A percentile compares a stretch with the other conserved stretches of the same genome.
Conservation (phyloP, 2,113 vertebrate species). For the Bubalus kerabau region DNA sequence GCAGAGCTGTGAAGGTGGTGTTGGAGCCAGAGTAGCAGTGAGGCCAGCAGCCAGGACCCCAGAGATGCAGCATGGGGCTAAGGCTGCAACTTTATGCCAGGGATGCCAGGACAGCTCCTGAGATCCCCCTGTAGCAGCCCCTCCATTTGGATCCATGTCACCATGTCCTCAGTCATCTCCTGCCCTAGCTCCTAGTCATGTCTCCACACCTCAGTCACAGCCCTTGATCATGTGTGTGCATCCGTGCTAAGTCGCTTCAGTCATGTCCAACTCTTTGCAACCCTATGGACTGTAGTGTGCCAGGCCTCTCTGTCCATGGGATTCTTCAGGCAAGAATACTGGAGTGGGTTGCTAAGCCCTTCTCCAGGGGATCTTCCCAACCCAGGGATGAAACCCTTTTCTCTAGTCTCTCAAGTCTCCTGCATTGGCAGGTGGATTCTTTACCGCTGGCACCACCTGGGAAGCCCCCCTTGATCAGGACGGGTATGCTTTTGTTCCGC, state of each 20-base stretch:
- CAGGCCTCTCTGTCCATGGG: background rate
- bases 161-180: background rate
- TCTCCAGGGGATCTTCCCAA: background rate
- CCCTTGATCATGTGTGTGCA: background rate
- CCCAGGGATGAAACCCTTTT: background rate
- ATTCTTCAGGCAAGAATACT: background rate
- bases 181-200: background rate
- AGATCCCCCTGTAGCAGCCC: background rate
- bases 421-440: background rate
- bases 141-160: background rate
- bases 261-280: background rate
- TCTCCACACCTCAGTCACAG: background rate
- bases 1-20: fast-evolving
- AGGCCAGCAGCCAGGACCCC: background rate
- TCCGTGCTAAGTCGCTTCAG: fast-evolving
- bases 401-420: background rate
- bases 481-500: background rate
- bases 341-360: background rate
- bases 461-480: background rate
- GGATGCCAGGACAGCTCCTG: background rate
- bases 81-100: fast-evolving
- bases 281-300: background rate
- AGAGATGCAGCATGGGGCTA: background rate
- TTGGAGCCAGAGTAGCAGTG: background rate
- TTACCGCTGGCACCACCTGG: background rate